Percentiles rank a stretch among this genome's conserved stretches.
Conservation (phyloP, 2,888 invertebrate species). For the Platycheirus albimanus region DNA sequence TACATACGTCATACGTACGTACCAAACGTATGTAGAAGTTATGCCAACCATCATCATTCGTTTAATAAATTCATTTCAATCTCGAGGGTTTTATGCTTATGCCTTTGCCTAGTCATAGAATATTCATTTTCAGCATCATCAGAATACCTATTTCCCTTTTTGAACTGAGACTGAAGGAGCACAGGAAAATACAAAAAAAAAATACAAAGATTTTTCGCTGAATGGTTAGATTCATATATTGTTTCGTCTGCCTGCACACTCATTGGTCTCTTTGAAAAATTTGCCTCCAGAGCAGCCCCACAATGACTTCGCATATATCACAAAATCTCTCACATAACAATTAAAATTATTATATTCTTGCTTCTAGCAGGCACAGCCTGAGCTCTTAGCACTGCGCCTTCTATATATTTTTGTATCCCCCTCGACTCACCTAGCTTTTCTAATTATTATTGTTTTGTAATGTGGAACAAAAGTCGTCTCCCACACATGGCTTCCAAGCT, state of each 20-base stretch:
- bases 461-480: conserved; percentile 56
- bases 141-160: conserved; percentile 55
- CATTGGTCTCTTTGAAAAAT: conserved; percentile 33
- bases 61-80: conserved; percentile 42
- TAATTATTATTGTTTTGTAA: conserved; percentile 51
- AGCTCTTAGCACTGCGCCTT: not conserved
- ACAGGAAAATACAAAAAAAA: not conserved
- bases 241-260: conserved; percentile 48
- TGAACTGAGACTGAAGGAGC: conserved; percentile 34
- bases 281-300: conserved; percentile 16
- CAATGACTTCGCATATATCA: not conserved
- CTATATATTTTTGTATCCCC: too few species aligned
- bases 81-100: conserved; percentile 18
- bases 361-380: conserved; percentile 5
- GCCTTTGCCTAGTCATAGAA: conserved; percentile 40
- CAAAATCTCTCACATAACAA: conserved; percentile 45
- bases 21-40: not conserved
- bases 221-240: conserved; percentile 56
- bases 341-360: conserved; percentile 59
- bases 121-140: conserved; percentile 61
- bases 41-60: not conserved
- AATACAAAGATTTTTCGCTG: conserved; percentile 48
- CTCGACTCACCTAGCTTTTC: conserved; percentile 11
- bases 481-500: conserved; percentile 5
- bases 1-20: not conserved